Base-by-base conservation (phyloP, 1,140 invertebrate species). In the Drosophila oshimai region DNA sequence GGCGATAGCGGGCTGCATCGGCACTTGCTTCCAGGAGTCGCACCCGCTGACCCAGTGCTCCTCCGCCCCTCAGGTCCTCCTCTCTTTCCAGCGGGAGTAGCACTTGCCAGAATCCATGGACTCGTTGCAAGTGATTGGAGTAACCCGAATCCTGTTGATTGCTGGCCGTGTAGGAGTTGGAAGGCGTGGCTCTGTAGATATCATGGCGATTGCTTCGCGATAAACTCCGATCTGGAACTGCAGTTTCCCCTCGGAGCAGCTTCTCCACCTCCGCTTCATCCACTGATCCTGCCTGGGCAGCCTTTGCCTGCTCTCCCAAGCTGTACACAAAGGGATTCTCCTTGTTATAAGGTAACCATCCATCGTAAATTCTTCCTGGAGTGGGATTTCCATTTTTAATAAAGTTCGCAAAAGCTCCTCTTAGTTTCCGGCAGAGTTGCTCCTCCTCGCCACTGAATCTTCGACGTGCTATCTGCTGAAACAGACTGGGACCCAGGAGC, bases 401-500 rank as follows among this genome's bases (percentile, higher is more conserved):
- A 67, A 95, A 95, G 80, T 94, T 94, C 2, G 91, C 90, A 83
- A 94, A 92, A 53, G 92, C 91, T 33, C 92, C 91, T 64, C 93
- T 93, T 51, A 95, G 91, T 54, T 92, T 76, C 12, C 91, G 90
- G 62, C 93, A 94, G 6, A 94, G 86, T 50, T 92, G 89, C 51
- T 93, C 93, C 84, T 95, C 94, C 15, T 92, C 91, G 20, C 87
- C 72, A 17, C 91, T 93, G 18, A 94, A 92, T 13, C 93, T 83
- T 36, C 94, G 90, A 26, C 93, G 91, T 1, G 92, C 92, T 54
- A 93, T 88, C 90, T 94, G 93, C 49, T 94, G 93, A 62, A 94
- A 93, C 5, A 94, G 86, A 10, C 93, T 91, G 20, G 94, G 93
- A 10, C 95, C 95, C 47, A 95, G 92, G 15, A 95, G 79, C 18